phyloP scores from a whole-genome alignment of 2,113 vertebrate species.

The Gallinago paraguaiae region DNA sequence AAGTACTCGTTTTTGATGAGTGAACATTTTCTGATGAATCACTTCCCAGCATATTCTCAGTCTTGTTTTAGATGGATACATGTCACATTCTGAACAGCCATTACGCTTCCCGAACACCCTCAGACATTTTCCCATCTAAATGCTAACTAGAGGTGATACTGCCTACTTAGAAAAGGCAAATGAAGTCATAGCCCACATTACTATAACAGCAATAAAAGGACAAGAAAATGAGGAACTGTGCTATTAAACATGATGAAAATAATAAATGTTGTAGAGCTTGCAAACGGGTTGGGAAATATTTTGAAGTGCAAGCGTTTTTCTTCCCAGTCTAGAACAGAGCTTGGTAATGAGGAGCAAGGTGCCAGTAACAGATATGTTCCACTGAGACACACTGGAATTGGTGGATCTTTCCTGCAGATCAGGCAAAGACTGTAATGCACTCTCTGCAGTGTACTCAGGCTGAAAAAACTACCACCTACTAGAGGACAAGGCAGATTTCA shows the following conservation, averaged over 20 bases:
- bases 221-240: conserved; percentile 36
- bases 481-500: conserved; percentile 34
- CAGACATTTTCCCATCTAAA: conserved; percentile 48
- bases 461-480: neutral
- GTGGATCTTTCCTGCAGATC: neutral
- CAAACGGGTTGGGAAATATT: conserved; percentile 22
- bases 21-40: neutral
- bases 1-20: neutral
- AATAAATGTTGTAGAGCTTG: conserved; percentile 22
- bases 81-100: conserved; percentile 34
- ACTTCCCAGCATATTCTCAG: conserved; percentile 2
- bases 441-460: neutral
- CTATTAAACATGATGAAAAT: conserved; percentile 57
- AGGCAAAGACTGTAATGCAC: neutral
- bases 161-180: conserved; percentile 50
- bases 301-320: conserved; percentile 45
- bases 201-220: conserved; percentile 42
- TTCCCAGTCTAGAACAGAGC: neutral
- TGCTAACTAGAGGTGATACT: conserved; percentile 59
- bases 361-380: neutral
- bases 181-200: conserved; percentile 41
- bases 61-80: neutral
- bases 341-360: neutral
- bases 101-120: neutral
- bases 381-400: neutral